Evolutionary conservation across 1,140 invertebrate species (phyloP).

Genomic region (Contarinia nasturtii): DNA sequence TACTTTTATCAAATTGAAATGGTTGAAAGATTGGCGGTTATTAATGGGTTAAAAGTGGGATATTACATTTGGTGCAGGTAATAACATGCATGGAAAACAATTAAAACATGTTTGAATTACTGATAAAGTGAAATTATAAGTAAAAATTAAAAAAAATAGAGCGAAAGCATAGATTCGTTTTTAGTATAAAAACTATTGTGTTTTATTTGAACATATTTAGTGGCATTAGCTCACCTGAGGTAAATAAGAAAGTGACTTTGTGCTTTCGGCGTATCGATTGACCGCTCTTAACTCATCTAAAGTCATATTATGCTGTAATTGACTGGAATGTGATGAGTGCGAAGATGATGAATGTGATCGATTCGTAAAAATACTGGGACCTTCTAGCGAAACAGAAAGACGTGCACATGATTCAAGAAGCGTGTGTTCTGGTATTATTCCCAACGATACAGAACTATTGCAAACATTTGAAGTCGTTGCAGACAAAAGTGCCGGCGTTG

Average conservation of each 20-base stretch:
- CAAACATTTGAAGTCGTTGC: conserved; percentile 31
- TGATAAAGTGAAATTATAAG: too few relatives aligned
- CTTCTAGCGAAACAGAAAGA: conserved; percentile 68
- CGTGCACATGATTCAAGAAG: conserved; percentile 68
- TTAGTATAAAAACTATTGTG: too few relatives aligned
- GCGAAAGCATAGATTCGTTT: too few relatives aligned
- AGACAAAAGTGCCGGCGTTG: conserved; percentile 56
- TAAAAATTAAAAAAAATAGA: too few relatives aligned
- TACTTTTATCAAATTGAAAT: too few relatives aligned
- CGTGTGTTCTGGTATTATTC: conserved; percentile 66
- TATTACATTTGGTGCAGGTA: too few relatives aligned
- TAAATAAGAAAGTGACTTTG: conserved; percentile 74
- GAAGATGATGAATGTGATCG: conserved; percentile 34
- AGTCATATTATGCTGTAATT: conserved; percentile 39
- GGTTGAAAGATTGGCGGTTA: too few relatives aligned
- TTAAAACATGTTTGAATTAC: too few relatives aligned
- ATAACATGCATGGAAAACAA: too few relatives aligned
- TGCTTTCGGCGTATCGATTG: conserved; percentile 80
- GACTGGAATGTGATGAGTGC: conserved; percentile 35
- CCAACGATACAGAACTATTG: conserved; percentile 37
- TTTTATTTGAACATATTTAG: too few relatives aligned
- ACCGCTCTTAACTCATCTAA: conserved; percentile 65
- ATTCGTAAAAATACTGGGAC: conserved; percentile 19
- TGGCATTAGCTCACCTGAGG: too few relatives aligned
- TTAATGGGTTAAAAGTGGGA: too few relatives aligned